A percentile compares a stretch with the other conserved stretches of the same genome.
Evolutionary conservation across 2,113 vertebrate species (phyloP).

Genomic region (Stegostoma tigrinum): DNA sequence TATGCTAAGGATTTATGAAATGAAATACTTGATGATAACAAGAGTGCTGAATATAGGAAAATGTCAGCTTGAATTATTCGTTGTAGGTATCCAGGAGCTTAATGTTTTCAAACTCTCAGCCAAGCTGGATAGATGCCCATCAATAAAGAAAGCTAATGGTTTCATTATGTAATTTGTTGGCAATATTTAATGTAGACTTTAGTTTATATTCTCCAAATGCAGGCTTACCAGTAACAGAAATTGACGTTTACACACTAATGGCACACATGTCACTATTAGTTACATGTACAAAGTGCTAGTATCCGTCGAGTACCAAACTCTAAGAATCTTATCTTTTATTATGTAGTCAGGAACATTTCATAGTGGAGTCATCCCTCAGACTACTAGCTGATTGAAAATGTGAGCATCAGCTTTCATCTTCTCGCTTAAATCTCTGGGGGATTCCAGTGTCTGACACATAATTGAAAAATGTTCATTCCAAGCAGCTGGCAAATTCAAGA

Average conservation of each 20-base stretch:
- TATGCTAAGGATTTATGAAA: not conserved
- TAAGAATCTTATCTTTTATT: not conserved
- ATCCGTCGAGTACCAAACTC: not conserved
- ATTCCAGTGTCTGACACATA: not conserved
- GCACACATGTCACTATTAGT: not conserved
- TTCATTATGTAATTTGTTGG: constrained; percentile 28
- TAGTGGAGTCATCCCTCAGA: not conserved
- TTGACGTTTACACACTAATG: not conserved
- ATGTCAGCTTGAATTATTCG: constrained; percentile 21
- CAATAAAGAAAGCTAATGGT: constrained; percentile 25
- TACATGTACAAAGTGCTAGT: not conserved
- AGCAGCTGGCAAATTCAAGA: not conserved
- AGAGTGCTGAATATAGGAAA: not conserved
- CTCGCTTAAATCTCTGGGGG: not conserved
- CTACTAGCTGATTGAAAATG: not conserved
- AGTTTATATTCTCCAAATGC: constrained; percentile 8
- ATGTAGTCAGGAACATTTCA: not conserved
- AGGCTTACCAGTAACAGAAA: not conserved
- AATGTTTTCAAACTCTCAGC: constrained; percentile 10
- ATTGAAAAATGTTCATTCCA: not conserved
- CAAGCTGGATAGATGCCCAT: constrained; percentile 31
- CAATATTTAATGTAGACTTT: constrained; percentile 26
- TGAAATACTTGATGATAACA: not conserved
- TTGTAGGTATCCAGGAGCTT: constrained; percentile 18
- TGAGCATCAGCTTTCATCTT: not conserved